phyloP scores from a whole-genome alignment of 2,797 vertebrate genomes.

The Tokudaia muenninki region DNA sequence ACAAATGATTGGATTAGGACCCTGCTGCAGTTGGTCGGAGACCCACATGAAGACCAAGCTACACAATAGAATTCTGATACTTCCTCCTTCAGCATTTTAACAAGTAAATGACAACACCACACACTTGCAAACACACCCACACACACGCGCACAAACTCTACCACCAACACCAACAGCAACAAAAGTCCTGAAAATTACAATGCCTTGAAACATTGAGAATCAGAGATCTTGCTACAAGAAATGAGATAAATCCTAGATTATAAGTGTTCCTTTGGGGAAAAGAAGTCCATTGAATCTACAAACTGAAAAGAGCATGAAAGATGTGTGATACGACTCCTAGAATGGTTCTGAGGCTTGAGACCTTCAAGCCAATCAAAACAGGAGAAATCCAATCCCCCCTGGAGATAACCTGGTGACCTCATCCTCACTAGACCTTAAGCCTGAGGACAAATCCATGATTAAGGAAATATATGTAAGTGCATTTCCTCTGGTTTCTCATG shows the following conservation, averaged over 20 bases:
- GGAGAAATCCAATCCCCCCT: background rate
- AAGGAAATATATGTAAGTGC: background rate
- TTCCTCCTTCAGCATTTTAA: conserved; percentile 3
- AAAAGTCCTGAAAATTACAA: background rate
- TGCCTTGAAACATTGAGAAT: background rate
- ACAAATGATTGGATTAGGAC: background rate
- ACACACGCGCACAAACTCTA: background rate
- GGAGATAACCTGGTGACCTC: background rate
- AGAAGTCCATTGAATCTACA: background rate
- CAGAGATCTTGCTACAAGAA: background rate
- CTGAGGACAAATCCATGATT: background rate
- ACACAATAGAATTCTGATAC: background rate
- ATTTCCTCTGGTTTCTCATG: background rate
- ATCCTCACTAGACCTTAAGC: background rate
- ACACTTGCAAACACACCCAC: fast-evolving
- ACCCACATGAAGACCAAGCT: background rate
- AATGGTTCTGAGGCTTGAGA: conserved; percentile 31
- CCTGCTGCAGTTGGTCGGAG: background rate
- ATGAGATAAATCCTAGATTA: background rate
- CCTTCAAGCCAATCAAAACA: conserved; percentile 56
- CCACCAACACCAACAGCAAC: background rate
- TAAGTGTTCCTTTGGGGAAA: conserved; percentile 8
- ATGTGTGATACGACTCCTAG: background rate
- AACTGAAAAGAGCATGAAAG: background rate
- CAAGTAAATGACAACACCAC: background rate